Evolutionary conservation across 1,140 invertebrate genomes (phyloP), one percentile per base, ranked within the genome.

Genomic region (Hestina assimilis): DNA sequence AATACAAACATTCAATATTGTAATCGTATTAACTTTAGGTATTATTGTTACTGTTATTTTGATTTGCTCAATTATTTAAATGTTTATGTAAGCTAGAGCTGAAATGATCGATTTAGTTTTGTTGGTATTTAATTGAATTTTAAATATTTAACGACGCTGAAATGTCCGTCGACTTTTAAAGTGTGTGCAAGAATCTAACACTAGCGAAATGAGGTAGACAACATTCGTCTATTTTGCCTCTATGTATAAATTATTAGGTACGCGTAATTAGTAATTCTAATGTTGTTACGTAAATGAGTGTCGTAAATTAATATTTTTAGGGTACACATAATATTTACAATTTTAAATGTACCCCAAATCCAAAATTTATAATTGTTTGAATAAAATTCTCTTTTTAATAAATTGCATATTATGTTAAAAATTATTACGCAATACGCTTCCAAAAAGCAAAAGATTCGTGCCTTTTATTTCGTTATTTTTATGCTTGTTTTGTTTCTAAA

Each of bases 11-110:
- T 73, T 68, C 56, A 67, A 74, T 77, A 76, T 79, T 73, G 76
- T 79, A 82, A 72, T 81, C 69, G 61, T 73, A 70, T 71, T 72
- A 71, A 67, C 51, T 55, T n/a, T 71, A 73, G 62, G 56, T 65
- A 65, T 73, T 75, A 75, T 82, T 86, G 74, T 86, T 85, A 84
- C 59, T 87, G 81, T 85, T 87, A 80, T 87, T 84, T 83, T 88
- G 66, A 85, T 87, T 87, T 87, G 84, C 84, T 87, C 84, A 87
- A 87, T 86, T 81, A 79, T 83, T 68, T 81, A 69, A 80, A 77
- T 80, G 68, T 81, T 81, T 79, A 76, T 69, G 53, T 87, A 80
- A 81, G 79, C 63, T 80, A 79, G 67, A 59, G 57, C 72, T 71
- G 57, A 71, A 69, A 66, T 67, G 42, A 66, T 73, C 74, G 66